Percentiles rank a stretch among this genome's conserved stretches.
phyloP scores from a whole-genome alignment of 37 sponge, comb jelly and placozoan species.

The Haliclona indistincta region DNA sequence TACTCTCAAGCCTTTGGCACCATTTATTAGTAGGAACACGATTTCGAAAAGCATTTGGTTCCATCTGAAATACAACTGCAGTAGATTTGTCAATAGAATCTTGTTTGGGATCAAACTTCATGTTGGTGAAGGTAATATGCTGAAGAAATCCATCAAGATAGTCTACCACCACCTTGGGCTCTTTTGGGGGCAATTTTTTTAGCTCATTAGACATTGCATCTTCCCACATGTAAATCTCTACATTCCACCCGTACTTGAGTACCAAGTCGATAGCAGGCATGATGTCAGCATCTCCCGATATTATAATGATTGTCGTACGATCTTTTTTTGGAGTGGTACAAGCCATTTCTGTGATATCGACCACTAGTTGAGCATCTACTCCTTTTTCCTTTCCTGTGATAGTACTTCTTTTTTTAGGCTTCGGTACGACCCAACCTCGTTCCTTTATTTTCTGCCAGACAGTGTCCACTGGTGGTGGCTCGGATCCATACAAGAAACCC shows the following conservation, averaged over 20 bases:
- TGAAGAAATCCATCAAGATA: background rate
- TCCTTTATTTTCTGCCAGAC: conserved; percentile 26
- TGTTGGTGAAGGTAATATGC: background rate
- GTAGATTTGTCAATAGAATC: background rate
- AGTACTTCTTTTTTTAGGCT: background rate
- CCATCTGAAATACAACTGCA: conserved; percentile 5
- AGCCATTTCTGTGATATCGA: conserved; percentile 16
- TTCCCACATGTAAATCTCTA: conserved; percentile 39
- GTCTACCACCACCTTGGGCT: background rate
- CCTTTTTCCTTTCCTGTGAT: conserved; percentile 34
- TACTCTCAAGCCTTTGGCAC: background rate
- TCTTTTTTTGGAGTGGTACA: conserved; percentile 12
- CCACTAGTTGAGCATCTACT: conserved; percentile 26
- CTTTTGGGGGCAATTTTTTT: background rate
- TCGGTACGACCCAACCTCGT: conserved; percentile 21
- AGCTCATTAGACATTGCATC: conserved; percentile 22
- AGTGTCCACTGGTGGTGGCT: conserved; percentile 25
- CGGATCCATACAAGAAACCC: conserved; percentile 56
- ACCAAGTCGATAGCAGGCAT: conserved; percentile 18
- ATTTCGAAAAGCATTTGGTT: background rate
- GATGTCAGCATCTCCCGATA: conserved; percentile 31
- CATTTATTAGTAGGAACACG: background rate
- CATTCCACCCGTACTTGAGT: conserved; percentile 6
- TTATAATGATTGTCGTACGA: conserved; percentile 18
- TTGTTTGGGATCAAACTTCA: background rate